Evolutionary conservation across 2,888 invertebrate genomes (phyloP), one percentile per base, ranked within the genome.

Genomic region (Apamea anceps): DNA sequence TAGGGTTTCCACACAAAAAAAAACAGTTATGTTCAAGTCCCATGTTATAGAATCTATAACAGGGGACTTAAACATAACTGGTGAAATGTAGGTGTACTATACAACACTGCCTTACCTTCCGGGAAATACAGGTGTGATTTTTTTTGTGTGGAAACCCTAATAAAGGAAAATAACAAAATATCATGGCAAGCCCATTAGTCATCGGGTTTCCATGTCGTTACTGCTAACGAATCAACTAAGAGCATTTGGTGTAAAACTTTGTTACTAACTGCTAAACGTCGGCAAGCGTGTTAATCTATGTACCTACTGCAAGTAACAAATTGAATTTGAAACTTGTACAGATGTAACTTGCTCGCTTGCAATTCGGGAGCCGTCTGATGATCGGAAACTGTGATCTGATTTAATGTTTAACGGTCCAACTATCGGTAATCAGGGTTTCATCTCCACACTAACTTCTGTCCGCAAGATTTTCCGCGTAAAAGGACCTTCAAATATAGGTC

Each of bases 281-380:
- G 18, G 15, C 1, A 60, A 60, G n/a, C 48, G 48, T 48, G 79
- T n/a, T 37, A 62, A 63, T 62, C 37, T 28, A n/a, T 71, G 21
- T 18, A 57, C n/a, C 21, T 32, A 51, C 81, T 81, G 67, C 80
- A 80, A 72, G 28, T 80, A 48, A 42, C 32, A 45, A 81, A 78
- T 81, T 78, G 13, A 37, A 77, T 80, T 62, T 37, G n/a, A 66
- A 83, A 84, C 77, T 77, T 60, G 57, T 25, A 28, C 51, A 45
- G 66, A 42, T 51, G 48, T 83, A 82, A 82, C 42, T 82, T 32
- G 37, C 42, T 80, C 60, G 18, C 80, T 81, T 28, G 32, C 37
- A 67, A 75, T 32, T 80, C 82, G 32, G 10, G 6, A 65, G 3
- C 25, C 0, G 25, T 28, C 42, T 72, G 10, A 28, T 65, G n/a